These are phyloP conservation scores for Trichonephila clavipes DNA, from an alignment of 1,140 invertebrate species.

Conservation along the genomic window DNA sequence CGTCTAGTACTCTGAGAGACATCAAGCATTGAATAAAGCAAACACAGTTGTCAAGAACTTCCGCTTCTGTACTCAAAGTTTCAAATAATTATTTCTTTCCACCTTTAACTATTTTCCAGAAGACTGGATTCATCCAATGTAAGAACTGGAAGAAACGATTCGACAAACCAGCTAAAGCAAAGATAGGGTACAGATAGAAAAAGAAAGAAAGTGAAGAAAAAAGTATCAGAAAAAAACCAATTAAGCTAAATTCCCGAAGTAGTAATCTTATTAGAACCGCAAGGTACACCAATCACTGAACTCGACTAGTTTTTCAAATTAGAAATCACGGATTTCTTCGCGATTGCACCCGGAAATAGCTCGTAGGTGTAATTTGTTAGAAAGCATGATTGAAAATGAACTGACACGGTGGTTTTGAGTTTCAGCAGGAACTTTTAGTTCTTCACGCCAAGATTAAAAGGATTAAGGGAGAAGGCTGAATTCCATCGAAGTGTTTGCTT, in stretches of 20 bases:
- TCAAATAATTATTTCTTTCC: slow-evolving; percentile 38
- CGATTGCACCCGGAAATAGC: slow-evolving; percentile 35
- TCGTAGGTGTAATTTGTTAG: slow-evolving; percentile 49
- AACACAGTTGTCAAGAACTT: background rate
- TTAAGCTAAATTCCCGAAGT: slow-evolving; percentile 71
- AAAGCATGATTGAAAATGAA: slow-evolving; percentile 68
- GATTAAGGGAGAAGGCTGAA: background rate
- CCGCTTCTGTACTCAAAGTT: background rate
- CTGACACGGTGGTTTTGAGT: slow-evolving; percentile 42
- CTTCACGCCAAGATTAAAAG: slow-evolving; percentile 30
- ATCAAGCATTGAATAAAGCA: background rate
- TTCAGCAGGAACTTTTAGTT: slow-evolving; percentile 53
- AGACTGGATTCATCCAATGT: background rate
- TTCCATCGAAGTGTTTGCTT: background rate
- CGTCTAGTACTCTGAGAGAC: too few relatives aligned
- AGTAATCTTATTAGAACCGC: slow-evolving; percentile 72
- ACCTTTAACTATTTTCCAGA: background rate
- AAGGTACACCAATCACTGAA: slow-evolving; percentile 71
- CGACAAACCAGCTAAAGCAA: background rate
- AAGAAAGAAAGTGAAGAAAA: background rate
- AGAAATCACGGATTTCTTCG: slow-evolving; percentile 69
- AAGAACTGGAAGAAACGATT: background rate
- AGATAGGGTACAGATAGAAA: slow-evolving; percentile 2
- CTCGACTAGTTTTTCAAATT: slow-evolving; percentile 71
- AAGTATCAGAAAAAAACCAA: slow-evolving; percentile 62